phyloP scores from a whole-genome alignment of 2,113 vertebrate species.

The Octodon degus region DNA sequence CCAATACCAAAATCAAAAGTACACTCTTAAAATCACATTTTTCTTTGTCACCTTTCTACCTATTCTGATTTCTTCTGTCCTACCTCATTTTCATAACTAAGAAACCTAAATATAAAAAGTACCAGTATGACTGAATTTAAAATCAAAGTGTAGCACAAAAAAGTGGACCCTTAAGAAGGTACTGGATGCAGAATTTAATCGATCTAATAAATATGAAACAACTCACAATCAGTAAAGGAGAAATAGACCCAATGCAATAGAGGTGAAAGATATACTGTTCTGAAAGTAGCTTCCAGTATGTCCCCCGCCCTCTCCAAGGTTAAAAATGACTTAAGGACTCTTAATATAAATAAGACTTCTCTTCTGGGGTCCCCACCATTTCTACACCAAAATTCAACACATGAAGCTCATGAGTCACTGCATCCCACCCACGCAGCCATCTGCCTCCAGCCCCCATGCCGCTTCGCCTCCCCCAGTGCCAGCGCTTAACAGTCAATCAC shows the following conservation, averaged over 20 bases:
- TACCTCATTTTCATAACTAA: not conserved
- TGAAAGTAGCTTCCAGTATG: conserved; percentile 24
- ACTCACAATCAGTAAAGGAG: conserved; percentile 1
- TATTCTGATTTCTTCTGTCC: not conserved
- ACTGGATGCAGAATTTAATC: not conserved
- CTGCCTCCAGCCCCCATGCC: conserved; percentile 55
- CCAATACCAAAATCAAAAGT: not conserved
- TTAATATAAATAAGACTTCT: conserved; percentile 60
- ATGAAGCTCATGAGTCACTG: conserved; percentile 61
- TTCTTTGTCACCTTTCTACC: not conserved
- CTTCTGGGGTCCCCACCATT: conserved; percentile 59
- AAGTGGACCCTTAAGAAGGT: not conserved
- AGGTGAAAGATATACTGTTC: not conserved
- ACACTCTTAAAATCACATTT: not conserved
- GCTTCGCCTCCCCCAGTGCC: conserved; percentile 53
- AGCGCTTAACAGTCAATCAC: conserved; percentile 42
- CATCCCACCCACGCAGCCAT: conserved; percentile 47
- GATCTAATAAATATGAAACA: conserved; percentile 3
- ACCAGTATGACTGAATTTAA: not conserved
- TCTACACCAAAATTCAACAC: conserved; percentile 65
- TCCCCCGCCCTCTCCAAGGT: not conserved
- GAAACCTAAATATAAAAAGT: not conserved
- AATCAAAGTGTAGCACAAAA: conserved; percentile 1
- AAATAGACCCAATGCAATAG: not conserved
- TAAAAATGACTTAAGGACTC: not conserved